These are phyloP conservation scores for Drosophila triauraria DNA, from an alignment of 1,140 invertebrate species.

Conservation along the genomic window DNA sequence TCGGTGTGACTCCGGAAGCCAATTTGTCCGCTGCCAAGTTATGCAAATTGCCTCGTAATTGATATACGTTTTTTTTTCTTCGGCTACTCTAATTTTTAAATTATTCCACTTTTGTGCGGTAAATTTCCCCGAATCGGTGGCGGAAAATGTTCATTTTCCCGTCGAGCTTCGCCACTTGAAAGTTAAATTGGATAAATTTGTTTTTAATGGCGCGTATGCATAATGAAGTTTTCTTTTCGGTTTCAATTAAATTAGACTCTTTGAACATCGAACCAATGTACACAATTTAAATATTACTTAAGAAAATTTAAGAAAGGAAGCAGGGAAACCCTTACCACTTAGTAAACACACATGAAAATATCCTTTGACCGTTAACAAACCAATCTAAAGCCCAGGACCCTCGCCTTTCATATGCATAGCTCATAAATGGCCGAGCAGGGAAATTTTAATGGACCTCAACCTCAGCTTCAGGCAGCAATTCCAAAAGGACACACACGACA, in stretches of 20 bases:
- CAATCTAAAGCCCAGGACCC: slow-evolving; percentile 40
- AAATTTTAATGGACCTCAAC: slow-evolving; percentile 75
- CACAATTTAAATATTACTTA: neutral
- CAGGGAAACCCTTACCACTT: neutral
- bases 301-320: neutral
- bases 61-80: slow-evolving; percentile 35
- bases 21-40: slow-evolving; percentile 48
- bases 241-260: slow-evolving; percentile 26
- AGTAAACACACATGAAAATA: slow-evolving; percentile 28
- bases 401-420: slow-evolving; percentile 69
- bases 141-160: slow-evolving; percentile 17
- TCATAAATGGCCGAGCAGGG: slow-evolving; percentile 61
- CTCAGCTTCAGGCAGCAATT: slow-evolving; percentile 39
- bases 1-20: slow-evolving; percentile 1
- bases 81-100: slow-evolving; percentile 29
- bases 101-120: slow-evolving; percentile 40
- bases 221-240: slow-evolving; percentile 26
- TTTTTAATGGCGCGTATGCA: slow-evolving; percentile 32
- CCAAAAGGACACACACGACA: slow-evolving; percentile 25
- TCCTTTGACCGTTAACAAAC: slow-evolving; percentile 33
- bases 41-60: slow-evolving; percentile 62
- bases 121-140: slow-evolving; percentile 27
- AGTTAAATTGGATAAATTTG: slow-evolving; percentile 40
- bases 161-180: slow-evolving; percentile 16
- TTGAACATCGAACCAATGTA: neutral